phyloP scores from a whole-genome alignment of 1,140 invertebrate species.

The Drosophila lini region DNA sequence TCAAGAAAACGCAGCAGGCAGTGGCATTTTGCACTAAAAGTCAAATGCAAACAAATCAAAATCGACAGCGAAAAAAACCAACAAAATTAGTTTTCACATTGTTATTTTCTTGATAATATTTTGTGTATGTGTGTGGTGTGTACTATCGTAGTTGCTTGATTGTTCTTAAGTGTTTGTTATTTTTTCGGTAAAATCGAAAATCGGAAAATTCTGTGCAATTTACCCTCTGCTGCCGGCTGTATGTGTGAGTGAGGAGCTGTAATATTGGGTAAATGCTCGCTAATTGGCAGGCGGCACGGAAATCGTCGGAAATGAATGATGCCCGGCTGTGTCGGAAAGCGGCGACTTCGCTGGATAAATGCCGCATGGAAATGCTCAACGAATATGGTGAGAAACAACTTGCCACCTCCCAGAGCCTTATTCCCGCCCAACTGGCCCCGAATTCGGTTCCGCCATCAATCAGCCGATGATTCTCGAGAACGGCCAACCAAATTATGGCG shows the following conservation, averaged over 20 bases:
- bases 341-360: conserved; percentile 51
- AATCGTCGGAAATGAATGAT: conserved; percentile 65
- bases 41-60: conserved; percentile 54
- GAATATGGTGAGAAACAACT: conserved; percentile 59
- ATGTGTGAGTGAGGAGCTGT: conserved; percentile 21
- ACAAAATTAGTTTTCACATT: conserved; percentile 74
- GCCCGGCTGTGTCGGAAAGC: conserved; percentile 48
- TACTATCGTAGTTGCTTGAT: conserved; percentile 22
- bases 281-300: conserved; percentile 74
- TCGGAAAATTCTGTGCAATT: conserved; percentile 51
- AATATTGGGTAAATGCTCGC: conserved; percentile 64
- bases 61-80: conserved; percentile 41
- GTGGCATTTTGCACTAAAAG: conserved; percentile 50
- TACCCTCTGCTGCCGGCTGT: conserved; percentile 16
- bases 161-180: conserved; percentile 46
- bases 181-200: conserved; percentile 42
- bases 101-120: conserved; percentile 39
- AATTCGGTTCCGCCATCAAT: conserved; percentile 57
- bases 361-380: conserved; percentile 47
- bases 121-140: conserved; percentile 1
- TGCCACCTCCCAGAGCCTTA: background rate
- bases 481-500: conserved; percentile 49
- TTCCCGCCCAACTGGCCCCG: conserved; percentile 10
- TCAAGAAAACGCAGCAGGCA: conserved; percentile 72
- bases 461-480: conserved; percentile 65